Percentiles rank a stretch among this genome's conserved stretches.
These are phyloP conservation scores for Pristionchus entomophagus DNA, from an alignment of 2,888 invertebrate species.

Conservation along the genomic window DNA sequence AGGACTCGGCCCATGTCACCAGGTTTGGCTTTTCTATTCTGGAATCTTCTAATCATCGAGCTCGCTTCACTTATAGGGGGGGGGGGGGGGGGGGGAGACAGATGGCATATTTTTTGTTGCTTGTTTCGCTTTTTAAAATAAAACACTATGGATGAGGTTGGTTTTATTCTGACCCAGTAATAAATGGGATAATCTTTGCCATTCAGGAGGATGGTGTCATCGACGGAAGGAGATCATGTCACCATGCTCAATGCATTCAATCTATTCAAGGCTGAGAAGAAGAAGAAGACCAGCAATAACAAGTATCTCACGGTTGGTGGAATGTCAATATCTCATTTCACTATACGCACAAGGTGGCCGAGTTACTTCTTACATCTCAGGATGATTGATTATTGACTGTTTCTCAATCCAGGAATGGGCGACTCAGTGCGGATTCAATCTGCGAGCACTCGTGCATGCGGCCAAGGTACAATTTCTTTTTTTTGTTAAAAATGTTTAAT, in stretches of 20 bases:
- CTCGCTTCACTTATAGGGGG: too few species aligned
- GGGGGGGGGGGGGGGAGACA: too few species aligned
- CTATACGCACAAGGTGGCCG: neutral
- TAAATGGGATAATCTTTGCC: too few species aligned
- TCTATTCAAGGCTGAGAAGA: slow-evolving; percentile 45
- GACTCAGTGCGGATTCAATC: slow-evolving; percentile 55
- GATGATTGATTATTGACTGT: too few species aligned
- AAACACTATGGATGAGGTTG: too few species aligned
- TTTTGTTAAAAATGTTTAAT: slow-evolving; percentile 34
- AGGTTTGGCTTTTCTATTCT: neutral
- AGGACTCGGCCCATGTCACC: neutral
- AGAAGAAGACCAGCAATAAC: slow-evolving; percentile 26
- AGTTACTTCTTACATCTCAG: too few species aligned
- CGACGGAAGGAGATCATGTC: slow-evolving; percentile 72
- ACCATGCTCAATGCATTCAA: slow-evolving; percentile 62
- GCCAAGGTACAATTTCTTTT: slow-evolving; percentile 42
- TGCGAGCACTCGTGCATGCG: slow-evolving; percentile 51
- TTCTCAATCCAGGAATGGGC: slow-evolving; percentile 58
- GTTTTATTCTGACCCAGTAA: too few species aligned
- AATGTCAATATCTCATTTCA: neutral
- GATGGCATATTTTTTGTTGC: too few species aligned
- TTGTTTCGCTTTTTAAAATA: too few species aligned
- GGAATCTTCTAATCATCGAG: too few species aligned
- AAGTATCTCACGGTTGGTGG: neutral
- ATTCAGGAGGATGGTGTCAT: slow-evolving; percentile 27